Evolutionary conservation across 37 sponge, comb jelly and placozoan species (phyloP).

Genomic region (Aplysina aerophoba): DNA sequence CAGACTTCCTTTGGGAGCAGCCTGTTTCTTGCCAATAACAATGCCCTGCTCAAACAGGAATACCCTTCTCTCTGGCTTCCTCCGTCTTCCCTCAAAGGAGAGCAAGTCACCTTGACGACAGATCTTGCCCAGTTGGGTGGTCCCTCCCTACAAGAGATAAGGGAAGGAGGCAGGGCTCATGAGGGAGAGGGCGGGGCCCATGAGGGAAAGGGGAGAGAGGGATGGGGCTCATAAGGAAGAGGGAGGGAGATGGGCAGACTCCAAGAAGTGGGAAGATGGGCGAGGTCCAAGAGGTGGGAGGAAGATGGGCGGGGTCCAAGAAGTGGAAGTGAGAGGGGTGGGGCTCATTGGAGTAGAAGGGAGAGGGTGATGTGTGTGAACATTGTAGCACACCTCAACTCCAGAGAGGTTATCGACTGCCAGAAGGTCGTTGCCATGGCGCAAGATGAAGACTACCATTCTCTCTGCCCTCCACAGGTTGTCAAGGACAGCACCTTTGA

Average conservation of each 20-base stretch:
- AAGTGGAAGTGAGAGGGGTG: no score
- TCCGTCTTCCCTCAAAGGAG: constrained; percentile 34
- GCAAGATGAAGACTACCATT: constrained; percentile 75
- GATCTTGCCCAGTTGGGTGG: constrained; percentile 51
- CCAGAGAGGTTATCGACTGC: constrained; percentile 80
- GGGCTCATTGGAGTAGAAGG: no score
- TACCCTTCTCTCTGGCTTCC: constrained; percentile 59
- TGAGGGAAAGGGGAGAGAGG: no score
- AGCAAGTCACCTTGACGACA: constrained; percentile 72
- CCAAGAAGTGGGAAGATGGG: no score
- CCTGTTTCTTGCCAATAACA: constrained; percentile 66
- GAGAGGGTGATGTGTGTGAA: no score
- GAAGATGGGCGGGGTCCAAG: no score
- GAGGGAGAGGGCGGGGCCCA: no score
- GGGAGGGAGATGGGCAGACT: no score
- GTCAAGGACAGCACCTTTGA: not conserved
- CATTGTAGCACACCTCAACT: constrained; percentile 46
- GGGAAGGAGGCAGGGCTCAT: no score
- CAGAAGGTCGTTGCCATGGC: constrained; percentile 91
- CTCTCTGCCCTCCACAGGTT: constrained; percentile 70
- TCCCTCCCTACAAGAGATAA: constrained; percentile 7
- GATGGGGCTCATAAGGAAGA: no score
- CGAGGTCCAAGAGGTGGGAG: no score
- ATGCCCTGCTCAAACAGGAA: constrained; percentile 84
- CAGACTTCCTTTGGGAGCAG: constrained; percentile 33